These are phyloP conservation scores for Tuta absoluta DNA, from an alignment of 2,888 invertebrate genomes.

Conservation along the genomic window DNA sequence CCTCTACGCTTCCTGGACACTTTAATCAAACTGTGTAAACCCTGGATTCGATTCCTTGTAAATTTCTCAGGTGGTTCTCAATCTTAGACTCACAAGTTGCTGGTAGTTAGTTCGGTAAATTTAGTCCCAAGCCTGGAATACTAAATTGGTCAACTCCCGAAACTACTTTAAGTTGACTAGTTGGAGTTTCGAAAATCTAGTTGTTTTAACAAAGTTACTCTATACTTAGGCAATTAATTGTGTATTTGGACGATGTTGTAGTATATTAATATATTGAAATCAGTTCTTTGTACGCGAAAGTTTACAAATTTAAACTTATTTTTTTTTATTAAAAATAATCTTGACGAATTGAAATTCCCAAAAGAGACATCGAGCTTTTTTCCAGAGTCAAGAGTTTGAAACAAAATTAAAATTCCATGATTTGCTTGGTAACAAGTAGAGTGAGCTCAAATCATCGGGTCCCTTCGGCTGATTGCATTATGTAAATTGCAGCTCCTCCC, in stretches of 20 bases:
- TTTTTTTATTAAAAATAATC: not conserved
- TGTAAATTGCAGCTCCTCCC: constrained; percentile 62
- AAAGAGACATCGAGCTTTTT: constrained; percentile 42
- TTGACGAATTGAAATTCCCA: constrained; percentile 39
- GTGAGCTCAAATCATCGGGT: constrained; percentile 66
- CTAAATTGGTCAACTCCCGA: constrained; percentile 11
- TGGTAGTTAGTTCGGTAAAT: constrained; percentile 13
- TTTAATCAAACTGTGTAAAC: constrained; percentile 24
- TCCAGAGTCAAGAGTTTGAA: constrained; percentile 51
- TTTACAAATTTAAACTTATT: too few relatives aligned
- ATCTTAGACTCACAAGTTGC: constrained; percentile 4
- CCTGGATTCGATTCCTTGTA: constrained; percentile 5
- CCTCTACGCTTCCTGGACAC: not conserved
- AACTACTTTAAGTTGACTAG: constrained; percentile 6
- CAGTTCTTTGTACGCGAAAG: too few relatives aligned
- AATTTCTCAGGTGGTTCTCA: constrained; percentile 17
- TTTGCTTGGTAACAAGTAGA: constrained; percentile 51
- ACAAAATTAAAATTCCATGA: constrained; percentile 68
- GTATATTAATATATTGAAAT: not conserved
- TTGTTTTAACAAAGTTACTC: not conserved
- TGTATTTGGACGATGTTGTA: not conserved
- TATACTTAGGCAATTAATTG: not conserved
- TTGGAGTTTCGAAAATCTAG: not conserved
- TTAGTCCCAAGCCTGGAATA: constrained; percentile 14
- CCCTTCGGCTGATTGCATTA: constrained; percentile 70